Conservation (phyloP, 2,888 invertebrate species). For the Cheilosia impressa region DNA sequence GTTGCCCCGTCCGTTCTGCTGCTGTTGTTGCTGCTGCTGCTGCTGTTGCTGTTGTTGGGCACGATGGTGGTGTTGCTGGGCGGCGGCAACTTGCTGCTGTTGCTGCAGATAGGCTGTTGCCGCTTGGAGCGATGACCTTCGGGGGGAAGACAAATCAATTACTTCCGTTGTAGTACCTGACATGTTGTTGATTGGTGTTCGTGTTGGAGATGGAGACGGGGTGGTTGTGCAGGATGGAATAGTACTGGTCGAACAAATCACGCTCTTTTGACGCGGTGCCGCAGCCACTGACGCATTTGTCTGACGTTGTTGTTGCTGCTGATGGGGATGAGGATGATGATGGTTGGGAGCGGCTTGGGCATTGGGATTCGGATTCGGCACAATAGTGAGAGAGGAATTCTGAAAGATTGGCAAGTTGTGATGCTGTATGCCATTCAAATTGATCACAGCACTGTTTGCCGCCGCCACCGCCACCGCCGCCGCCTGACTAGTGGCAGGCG, state of each 20-base stretch:
- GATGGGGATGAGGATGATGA: slow-evolving; percentile 52
- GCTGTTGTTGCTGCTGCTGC: slow-evolving; percentile 70
- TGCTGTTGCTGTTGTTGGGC: slow-evolving; percentile 78
- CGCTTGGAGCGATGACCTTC: slow-evolving; percentile 82
- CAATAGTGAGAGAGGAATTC: slow-evolving; percentile 79
- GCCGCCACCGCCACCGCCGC: not conserved
- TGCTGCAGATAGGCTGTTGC: slow-evolving; percentile 76
- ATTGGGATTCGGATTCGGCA: slow-evolving; percentile 81
- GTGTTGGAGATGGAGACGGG: slow-evolving; percentile 78
- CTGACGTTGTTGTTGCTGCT: slow-evolving; percentile 62
- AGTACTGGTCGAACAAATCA: slow-evolving; percentile 82
- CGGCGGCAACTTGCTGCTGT: slow-evolving; percentile 78
- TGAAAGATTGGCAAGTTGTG: slow-evolving; percentile 64
- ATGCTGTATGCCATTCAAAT: slow-evolving; percentile 38
- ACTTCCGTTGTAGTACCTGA: slow-evolving; percentile 82
- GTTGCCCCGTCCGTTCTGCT: slow-evolving; percentile 76
- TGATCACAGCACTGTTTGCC: slow-evolving; percentile 14
- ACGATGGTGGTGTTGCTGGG: slow-evolving; percentile 79
- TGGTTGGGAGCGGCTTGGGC: not conserved
- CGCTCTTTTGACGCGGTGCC: slow-evolving; percentile 81
- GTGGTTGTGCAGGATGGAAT: slow-evolving; percentile 75
- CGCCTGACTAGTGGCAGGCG: slow-evolving; percentile 79
- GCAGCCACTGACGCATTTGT: slow-evolving; percentile 47
- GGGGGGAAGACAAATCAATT: slow-evolving; percentile 85
- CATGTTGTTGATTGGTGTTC: slow-evolving; percentile 76